Evolutionary conservation across 2,888 invertebrate genomes (phyloP).

Genomic region (Cantharis rustica): DNA sequence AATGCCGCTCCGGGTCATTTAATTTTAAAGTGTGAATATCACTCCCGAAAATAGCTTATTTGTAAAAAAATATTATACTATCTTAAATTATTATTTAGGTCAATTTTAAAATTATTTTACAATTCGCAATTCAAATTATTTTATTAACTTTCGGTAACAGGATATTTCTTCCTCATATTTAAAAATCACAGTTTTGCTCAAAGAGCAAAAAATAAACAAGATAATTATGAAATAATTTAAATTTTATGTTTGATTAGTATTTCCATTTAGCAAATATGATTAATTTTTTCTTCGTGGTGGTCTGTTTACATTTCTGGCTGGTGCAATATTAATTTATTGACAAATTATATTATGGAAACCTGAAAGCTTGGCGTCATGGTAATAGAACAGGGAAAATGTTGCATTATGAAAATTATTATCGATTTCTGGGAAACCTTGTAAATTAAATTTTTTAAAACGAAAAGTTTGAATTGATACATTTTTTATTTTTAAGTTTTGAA

Average conservation of each 20-base stretch:
- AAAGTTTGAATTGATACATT: neutral
- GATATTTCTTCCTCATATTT: too few relatives aligned
- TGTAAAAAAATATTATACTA: neutral
- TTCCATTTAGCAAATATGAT: neutral
- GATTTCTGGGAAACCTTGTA: neutral
- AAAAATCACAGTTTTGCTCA: too few relatives aligned
- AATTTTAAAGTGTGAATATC: conserved; percentile 4
- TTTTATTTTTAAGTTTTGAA: neutral
- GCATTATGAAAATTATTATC: neutral
- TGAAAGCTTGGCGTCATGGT: neutral
- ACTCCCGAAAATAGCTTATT: neutral
- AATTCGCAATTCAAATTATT: too few relatives aligned
- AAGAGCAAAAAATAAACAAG: too few relatives aligned
- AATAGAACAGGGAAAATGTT: neutral
- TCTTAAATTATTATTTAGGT: neutral
- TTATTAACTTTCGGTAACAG: too few relatives aligned
- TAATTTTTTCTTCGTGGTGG: neutral
- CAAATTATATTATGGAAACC: neutral
- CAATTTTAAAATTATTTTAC: too few relatives aligned
- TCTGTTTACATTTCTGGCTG: neutral
- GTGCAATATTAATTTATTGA: neutral
- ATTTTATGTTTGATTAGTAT: too few relatives aligned
- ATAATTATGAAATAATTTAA: too few relatives aligned
- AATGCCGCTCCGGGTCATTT: conserved; percentile 9
- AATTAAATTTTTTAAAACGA: neutral